Percentiles rank a stretch among this genome's conserved stretches.
Evolutionary conservation across 2,113 vertebrate genomes (phyloP).

Genomic region (Bagarius yarrelli): DNA sequence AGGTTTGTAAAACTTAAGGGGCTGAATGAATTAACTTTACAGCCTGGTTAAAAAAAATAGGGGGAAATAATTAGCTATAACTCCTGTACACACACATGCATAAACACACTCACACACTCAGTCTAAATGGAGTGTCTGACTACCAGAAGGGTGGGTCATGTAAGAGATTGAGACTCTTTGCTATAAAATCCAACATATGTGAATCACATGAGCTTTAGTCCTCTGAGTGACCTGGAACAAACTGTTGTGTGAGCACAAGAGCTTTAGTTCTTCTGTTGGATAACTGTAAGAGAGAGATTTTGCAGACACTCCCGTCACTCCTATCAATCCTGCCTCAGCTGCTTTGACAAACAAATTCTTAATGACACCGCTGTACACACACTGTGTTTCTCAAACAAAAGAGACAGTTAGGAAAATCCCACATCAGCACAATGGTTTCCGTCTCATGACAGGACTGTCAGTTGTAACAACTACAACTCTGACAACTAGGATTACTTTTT

Average conservation of each 20-base stretch:
- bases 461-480: constrained; percentile 15
- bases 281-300: constrained; percentile 58
- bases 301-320: constrained; percentile 61
- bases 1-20: constrained; percentile 43
- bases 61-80: background rate
- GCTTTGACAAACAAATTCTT: constrained; percentile 66
- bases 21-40: constrained; percentile 10
- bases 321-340: constrained; percentile 62
- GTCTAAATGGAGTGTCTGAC: background rate
- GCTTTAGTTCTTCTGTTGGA: constrained; percentile 29
- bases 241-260: constrained; percentile 7
- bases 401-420: constrained; percentile 62
- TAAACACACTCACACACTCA: background rate
- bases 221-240: background rate
- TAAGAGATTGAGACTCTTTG: constrained; percentile 14
- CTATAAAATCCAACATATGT: too few species aligned
- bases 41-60: background rate
- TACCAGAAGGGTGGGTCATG: background rate
- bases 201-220: background rate
- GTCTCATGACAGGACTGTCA: constrained; percentile 24
- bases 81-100: background rate
- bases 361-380: constrained; percentile 53
- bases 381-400: constrained; percentile 69
- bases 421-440: constrained; percentile 18
- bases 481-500: background rate